Conservation (phyloP, 2,113 vertebrate genomes). For the Clarias gariepinus region DNA sequence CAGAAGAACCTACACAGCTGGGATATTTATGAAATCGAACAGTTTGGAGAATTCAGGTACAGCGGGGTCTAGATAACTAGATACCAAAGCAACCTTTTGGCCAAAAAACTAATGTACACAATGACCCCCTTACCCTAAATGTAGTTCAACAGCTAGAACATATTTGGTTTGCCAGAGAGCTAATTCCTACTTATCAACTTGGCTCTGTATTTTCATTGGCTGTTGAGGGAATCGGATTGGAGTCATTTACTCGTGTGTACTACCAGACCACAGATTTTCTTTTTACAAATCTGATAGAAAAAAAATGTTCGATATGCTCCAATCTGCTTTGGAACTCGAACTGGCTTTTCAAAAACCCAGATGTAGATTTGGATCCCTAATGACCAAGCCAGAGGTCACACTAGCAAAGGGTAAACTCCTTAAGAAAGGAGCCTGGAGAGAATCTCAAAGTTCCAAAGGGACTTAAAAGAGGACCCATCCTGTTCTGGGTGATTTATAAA, state of each 20-base stretch:
- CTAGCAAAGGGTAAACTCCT: neutral
- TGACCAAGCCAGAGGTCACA: neutral
- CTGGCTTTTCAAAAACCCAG: neutral
- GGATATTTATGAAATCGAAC: constrained; percentile 39
- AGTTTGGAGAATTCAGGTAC: constrained; percentile 23
- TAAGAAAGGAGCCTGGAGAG: neutral
- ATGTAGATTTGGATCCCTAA: neutral
- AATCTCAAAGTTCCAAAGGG: neutral
- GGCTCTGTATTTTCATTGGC: neutral
- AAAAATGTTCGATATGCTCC: neutral
- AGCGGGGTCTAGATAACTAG: neutral
- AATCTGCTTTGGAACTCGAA: neutral
- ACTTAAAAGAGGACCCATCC: neutral
- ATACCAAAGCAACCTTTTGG: neutral
- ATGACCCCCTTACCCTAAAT: too few species aligned
- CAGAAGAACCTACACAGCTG: constrained; percentile 43
- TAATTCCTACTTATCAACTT: neutral
- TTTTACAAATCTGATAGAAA: neutral
- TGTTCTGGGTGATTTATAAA: neutral
- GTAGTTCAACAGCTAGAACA: neutral
- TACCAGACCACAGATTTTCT: neutral
- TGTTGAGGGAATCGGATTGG: neutral
- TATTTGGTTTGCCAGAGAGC: neutral
- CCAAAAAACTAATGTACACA: neutral
- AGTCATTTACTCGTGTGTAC: neutral